phyloP scores from a whole-genome alignment of 2,888 invertebrate genomes.

The Hartigia nigra region DNA sequence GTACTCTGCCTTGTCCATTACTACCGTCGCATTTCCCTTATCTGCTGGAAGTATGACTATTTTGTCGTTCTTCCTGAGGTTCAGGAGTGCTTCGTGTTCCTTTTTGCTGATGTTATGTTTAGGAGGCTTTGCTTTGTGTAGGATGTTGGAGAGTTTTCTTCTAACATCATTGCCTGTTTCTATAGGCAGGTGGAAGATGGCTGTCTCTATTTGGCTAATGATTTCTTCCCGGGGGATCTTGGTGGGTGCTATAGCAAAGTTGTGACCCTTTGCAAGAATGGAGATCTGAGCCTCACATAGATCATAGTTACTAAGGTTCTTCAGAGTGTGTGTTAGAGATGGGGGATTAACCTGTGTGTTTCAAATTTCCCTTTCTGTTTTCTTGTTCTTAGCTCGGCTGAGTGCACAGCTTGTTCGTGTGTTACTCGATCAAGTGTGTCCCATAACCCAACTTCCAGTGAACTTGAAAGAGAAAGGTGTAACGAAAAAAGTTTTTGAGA shows the following conservation, averaged over 20 bases:
- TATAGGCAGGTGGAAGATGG: background rate
- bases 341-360: no score
- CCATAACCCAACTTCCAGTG: no score
- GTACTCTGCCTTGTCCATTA: background rate
- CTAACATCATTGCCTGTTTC: background rate
- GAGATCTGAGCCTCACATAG: background rate
- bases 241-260: background rate
- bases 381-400: no score
- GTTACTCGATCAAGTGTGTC: no score
- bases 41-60: constrained; percentile 3
- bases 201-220: background rate
- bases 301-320: background rate
- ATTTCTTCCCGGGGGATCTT: background rate
- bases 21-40: constrained; percentile 6
- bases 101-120: background rate
- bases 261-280: background rate
- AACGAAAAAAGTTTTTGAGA: no score
- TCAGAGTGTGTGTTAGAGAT: background rate
- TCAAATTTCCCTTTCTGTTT: no score
- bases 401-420: no score
- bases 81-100: background rate
- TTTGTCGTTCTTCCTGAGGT: background rate
- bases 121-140: background rate
- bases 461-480: no score
- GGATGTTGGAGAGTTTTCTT: background rate